phyloP scores from a whole-genome alignment of 2,888 invertebrate species.

The Leucania comma region DNA sequence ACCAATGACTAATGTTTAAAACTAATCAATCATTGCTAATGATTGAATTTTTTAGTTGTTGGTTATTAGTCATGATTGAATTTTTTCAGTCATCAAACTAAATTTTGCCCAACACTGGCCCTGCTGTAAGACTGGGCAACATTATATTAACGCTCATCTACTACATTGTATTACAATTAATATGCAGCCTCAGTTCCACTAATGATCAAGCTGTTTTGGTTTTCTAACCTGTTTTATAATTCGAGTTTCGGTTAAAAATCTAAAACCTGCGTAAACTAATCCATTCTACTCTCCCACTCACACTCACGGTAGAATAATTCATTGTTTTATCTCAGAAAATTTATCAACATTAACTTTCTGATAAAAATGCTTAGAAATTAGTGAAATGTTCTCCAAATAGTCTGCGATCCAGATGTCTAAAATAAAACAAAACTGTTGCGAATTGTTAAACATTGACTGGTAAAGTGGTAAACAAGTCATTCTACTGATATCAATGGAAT shows the following conservation, averaged over 20 bases:
- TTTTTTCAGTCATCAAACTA: too few relatives aligned
- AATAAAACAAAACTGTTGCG: too few relatives aligned
- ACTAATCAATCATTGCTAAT: too few relatives aligned
- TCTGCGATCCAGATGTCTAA: not conserved
- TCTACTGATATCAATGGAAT: conserved; percentile 3
- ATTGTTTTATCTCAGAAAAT: not conserved
- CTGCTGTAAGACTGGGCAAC: too few relatives aligned
- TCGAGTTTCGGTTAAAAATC: conserved; percentile 20
- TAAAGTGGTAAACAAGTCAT: conserved; percentile 13
- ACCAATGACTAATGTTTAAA: too few relatives aligned
- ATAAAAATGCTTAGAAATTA: not conserved
- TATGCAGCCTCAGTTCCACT: not conserved
- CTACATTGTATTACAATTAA: not conserved
- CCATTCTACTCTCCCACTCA: not conserved
- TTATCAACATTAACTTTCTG: not conserved
- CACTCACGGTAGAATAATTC: not conserved
- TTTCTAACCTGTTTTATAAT: conserved; percentile 21
- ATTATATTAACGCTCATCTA: not conserved
- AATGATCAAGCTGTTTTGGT: conserved; percentile 16
- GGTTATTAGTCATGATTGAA: too few relatives aligned
- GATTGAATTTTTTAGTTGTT: too few relatives aligned
- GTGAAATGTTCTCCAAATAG: not conserved
- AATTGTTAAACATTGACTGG: not conserved
- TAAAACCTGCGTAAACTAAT: conserved; percentile 11
- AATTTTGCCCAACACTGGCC: too few relatives aligned